Conservation (phyloP, 2,113 vertebrate genomes). For the Tetrao urogallus region DNA sequence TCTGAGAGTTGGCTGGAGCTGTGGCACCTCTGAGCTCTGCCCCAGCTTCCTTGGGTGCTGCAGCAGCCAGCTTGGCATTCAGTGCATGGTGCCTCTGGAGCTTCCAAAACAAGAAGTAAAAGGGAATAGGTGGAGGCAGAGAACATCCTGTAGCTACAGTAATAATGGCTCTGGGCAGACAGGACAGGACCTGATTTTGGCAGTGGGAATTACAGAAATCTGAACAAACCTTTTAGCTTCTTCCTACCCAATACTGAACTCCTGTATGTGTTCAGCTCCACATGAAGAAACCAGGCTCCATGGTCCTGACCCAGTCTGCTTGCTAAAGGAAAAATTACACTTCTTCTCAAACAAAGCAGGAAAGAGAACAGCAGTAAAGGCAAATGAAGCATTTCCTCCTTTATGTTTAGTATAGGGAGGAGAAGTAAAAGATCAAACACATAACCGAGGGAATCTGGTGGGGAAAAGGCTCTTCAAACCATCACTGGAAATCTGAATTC, state of each 20-base stretch:
- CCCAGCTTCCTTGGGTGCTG: background rate
- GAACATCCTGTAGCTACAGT: background rate
- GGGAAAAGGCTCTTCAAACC: background rate
- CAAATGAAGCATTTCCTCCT: background rate
- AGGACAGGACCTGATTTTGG: background rate
- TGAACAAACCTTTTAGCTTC: background rate
- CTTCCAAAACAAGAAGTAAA: background rate
- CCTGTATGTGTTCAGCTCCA: background rate
- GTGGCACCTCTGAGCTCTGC: background rate
- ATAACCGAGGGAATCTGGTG: background rate
- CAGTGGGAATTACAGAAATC: background rate
- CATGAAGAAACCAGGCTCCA: fast-evolving
- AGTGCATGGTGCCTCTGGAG: background rate
- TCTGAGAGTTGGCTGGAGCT: background rate
- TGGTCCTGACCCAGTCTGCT: background rate
- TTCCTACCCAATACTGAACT: background rate
- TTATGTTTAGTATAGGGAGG: background rate
- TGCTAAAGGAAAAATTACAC: background rate
- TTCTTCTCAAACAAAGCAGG: background rate
- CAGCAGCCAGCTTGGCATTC: background rate
- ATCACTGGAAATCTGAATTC: background rate
- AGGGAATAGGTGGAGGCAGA: background rate
- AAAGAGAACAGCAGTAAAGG: background rate
- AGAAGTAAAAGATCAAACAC: background rate
- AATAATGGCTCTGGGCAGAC: background rate